phyloP scores from a whole-genome alignment of 2,888 invertebrate genomes.

The Andricus quercusramuli region DNA sequence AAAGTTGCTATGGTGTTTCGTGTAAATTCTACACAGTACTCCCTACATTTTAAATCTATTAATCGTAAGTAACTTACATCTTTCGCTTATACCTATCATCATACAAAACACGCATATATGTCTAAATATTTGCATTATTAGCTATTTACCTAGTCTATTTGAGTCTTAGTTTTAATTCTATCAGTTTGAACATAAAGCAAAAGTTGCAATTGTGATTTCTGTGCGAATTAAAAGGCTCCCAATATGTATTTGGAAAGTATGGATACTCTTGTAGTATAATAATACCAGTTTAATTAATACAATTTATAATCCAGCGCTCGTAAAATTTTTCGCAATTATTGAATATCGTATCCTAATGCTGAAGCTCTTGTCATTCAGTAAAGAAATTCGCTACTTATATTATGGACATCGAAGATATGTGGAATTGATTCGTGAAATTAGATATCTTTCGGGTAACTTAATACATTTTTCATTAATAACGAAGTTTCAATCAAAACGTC shows the following conservation, averaged over 20 bases:
- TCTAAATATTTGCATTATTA: slow-evolving; percentile 59
- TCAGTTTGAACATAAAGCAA: not conserved
- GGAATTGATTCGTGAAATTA: slow-evolving; percentile 13
- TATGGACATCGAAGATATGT: slow-evolving; percentile 27
- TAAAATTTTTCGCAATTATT: not conserved
- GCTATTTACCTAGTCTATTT: slow-evolving; percentile 27
- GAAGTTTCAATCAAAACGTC: not conserved
- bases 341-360: slow-evolving; percentile 8
- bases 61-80: slow-evolving; percentile 61
- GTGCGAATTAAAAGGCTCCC: slow-evolving; percentile 9
- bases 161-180: slow-evolving; percentile 16
- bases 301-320: slow-evolving; percentile 8
- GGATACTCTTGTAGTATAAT: slow-evolving; percentile 7
- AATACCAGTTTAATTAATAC: slow-evolving; percentile 15
- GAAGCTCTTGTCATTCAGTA: slow-evolving; percentile 3
- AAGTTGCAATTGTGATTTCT: slow-evolving; percentile 3
- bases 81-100: slow-evolving; percentile 44
- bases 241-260: slow-evolving; percentile 8
- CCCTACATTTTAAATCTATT: slow-evolving; percentile 51
- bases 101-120: slow-evolving; percentile 62
- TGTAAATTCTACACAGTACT: slow-evolving; percentile 35
- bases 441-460: not conserved
- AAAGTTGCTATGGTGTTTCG: slow-evolving; percentile 37
- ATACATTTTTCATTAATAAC: not conserved
- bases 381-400: not conserved